phyloP scores from a whole-genome alignment of 1,140 invertebrate genomes.

The Ptiloglossa arizonensis region DNA sequence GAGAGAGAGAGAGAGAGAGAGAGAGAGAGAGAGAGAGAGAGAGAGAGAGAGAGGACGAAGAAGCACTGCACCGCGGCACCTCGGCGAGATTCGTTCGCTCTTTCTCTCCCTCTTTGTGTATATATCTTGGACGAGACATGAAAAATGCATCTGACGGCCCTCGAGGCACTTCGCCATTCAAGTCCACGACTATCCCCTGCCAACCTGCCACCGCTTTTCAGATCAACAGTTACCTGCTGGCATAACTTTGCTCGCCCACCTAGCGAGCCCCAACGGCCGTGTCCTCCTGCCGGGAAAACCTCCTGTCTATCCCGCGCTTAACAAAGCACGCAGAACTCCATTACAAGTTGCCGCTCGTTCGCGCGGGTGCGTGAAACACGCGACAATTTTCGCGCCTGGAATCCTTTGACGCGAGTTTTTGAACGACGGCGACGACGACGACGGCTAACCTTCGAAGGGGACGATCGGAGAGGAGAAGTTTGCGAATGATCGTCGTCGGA shows the following conservation, averaged over 20 bases:
- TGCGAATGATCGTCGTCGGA: too few species aligned
- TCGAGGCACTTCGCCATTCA: slow-evolving; percentile 75
- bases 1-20: background rate
- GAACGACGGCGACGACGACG: too few species aligned
- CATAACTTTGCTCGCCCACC: slow-evolving; percentile 67
- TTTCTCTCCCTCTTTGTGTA: slow-evolving; percentile 45
- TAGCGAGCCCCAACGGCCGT: background rate
- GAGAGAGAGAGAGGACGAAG: background rate
- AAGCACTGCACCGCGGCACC: background rate
- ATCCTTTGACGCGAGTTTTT: background rate
- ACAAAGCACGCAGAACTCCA: slow-evolving; percentile 53
- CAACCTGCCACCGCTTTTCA: slow-evolving; percentile 77
- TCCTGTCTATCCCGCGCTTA: slow-evolving; percentile 50
- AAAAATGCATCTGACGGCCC: slow-evolving; percentile 79
- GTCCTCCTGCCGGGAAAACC: slow-evolving; percentile 29
- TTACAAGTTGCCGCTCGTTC: background rate
- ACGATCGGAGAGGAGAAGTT: too few species aligned
- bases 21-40: too few species aligned
- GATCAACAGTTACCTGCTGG: slow-evolving; percentile 78
- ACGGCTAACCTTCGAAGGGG: background rate
- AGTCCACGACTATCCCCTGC: slow-evolving; percentile 71
- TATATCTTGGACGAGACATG: slow-evolving; percentile 74
- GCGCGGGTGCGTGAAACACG: background rate
- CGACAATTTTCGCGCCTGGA: background rate
- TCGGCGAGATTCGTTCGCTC: background rate